Evolutionary conservation across 2,797 vertebrate species (phyloP), one percentile per base, ranked within the genome.

Genomic region (Epinephelus awoara): DNA sequence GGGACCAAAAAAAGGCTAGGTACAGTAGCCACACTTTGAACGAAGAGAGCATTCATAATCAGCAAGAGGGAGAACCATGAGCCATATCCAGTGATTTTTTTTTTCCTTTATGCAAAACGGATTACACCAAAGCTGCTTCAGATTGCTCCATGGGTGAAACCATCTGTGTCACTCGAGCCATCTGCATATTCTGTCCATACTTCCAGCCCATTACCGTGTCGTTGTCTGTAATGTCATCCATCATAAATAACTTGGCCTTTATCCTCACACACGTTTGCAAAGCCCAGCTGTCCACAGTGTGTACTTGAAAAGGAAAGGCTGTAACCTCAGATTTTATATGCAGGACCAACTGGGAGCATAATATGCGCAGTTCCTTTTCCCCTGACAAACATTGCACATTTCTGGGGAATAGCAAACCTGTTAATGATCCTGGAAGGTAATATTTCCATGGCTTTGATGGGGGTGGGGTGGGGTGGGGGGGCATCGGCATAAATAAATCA

Each of bases 11-110:
- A 87, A 86, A 88, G 92, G 90, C 89, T 89, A 76, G 88, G 83
- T 93, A 95, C 92, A 93, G 90, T 93, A 93, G 92, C 91, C 93
- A 95, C 94, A 94, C 89, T 92, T 93, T 89, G 87, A 94, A 95
- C 93, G 80, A 91, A 94, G 92, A 92, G 91, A 95, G 94, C 93
- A 93, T 95, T 94, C 93, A 92, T 89, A 92, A 93, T 94, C 92
- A 92, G 93, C 89, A 86, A 91, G 89, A 91, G 87, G 93, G 91
- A 92, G 80, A 92, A 92, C 88, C 87, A 85, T 80, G 88, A 93
- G 92, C 86, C 84, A 88, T 83, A 86, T 85, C 80, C 85, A 91
- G 52, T 75, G 55, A 72, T 47, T 19, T 79, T 81, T 85, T 83
- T 84, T 85, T 78, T 84, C 77, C 79, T 91, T 91, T 91, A 85